Evolutionary conservation across 2,888 invertebrate genomes (phyloP).

Genomic region (Elysia crispata): DNA sequence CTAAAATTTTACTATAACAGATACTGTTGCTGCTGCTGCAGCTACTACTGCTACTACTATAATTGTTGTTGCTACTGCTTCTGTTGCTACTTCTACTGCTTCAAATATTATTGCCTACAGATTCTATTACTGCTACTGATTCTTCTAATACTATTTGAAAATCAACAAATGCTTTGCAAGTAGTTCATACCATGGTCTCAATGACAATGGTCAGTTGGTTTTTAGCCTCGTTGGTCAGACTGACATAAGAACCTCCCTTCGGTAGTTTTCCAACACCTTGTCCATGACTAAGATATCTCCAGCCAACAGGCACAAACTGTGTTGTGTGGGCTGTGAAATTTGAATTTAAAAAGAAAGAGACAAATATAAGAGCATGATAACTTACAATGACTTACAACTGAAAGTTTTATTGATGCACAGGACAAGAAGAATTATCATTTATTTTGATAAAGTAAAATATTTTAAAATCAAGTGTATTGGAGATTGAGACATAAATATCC

Average conservation of each 20-base stretch:
- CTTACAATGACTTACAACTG: not conserved
- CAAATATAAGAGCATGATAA: not conserved
- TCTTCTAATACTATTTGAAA: not conserved
- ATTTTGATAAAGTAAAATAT: too few relatives aligned
- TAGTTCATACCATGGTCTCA: conserved; percentile 76
- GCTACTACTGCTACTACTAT: too few relatives aligned
- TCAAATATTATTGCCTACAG: too few relatives aligned
- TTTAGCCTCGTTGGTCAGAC: conserved; percentile 68
- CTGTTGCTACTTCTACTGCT: too few relatives aligned
- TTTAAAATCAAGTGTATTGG: too few relatives aligned
- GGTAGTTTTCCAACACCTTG: conserved; percentile 71
- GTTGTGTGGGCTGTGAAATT: conserved; percentile 74
- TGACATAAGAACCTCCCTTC: conserved; percentile 75
- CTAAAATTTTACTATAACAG: too few relatives aligned
- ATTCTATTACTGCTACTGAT: too few relatives aligned
- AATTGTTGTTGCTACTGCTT: too few relatives aligned
- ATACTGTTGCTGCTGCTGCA: too few relatives aligned
- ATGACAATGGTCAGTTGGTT: conserved; percentile 76
- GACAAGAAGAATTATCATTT: too few relatives aligned
- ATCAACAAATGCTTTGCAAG: not conserved
- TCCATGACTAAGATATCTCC: conserved; percentile 73
- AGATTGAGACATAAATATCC: too few relatives aligned
- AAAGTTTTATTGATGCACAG: too few relatives aligned
- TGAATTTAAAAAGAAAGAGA: not conserved
- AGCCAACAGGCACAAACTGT: conserved; percentile 74